Conservation (phyloP, 2,113 vertebrate genomes). For the Cyanoderma ruficeps region DNA sequence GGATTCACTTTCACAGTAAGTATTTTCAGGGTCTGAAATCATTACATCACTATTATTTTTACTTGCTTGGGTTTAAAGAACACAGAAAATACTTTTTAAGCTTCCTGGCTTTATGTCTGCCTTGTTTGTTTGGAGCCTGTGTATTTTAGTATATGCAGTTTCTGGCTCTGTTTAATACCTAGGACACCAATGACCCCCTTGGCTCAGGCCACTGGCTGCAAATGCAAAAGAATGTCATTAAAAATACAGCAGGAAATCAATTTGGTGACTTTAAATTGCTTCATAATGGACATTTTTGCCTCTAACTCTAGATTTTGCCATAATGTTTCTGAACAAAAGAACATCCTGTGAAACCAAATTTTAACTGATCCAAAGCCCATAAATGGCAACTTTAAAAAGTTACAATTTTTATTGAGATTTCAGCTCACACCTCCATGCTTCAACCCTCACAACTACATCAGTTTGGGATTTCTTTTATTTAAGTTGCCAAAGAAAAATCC, state of each 20-base stretch:
- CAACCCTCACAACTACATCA: neutral
- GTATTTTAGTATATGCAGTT: neutral
- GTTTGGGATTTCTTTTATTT: neutral
- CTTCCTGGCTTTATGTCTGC: neutral
- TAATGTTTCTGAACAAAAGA: neutral
- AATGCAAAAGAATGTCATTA: neutral
- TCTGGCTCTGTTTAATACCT: neutral
- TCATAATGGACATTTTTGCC: conserved; percentile 10
- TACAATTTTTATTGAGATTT: neutral
- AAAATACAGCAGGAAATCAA: conserved; percentile 49
- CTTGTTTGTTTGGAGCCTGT: neutral
- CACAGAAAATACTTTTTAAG: neutral
- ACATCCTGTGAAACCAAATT: neutral
- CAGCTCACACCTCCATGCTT: neutral
- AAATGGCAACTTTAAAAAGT: neutral
- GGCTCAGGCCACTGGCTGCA: neutral
- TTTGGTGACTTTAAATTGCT: neutral
- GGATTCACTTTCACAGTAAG: neutral
- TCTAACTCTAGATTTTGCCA: neutral
- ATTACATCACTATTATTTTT: neutral
- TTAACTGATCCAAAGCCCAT: neutral
- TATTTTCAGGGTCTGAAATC: neutral
- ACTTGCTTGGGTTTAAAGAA: neutral
- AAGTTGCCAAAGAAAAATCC: neutral
- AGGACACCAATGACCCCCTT: neutral